Evolutionary conservation across 1,140 invertebrate species (phyloP), one percentile per base, ranked within the genome.

Genomic region (Drosophila nigromelanica): DNA sequence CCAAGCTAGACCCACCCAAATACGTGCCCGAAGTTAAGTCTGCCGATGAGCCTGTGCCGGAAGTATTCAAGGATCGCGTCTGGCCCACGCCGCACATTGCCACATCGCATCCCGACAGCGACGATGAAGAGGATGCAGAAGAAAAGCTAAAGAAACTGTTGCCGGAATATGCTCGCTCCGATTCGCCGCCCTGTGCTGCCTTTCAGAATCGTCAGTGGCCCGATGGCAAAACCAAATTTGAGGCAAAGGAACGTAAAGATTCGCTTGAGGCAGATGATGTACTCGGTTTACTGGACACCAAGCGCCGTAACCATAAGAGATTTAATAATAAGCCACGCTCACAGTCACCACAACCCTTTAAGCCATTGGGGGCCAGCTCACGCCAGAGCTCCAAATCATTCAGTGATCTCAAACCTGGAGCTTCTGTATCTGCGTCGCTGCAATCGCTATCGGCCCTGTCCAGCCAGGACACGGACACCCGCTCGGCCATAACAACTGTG

Each of bases 151-250:
- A 58, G 43, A 39, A 45, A 18, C 52, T 59, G 37, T 74, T 87
- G 18, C 89, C 87, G 0, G 87, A 90, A 33, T 90, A 90, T 37
- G 79, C 82, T 5, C 76, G 80, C 6, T 78, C 86, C 3, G 77
- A 85, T 4, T 89, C 74, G 0, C 82, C 90, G 0, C 77, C 79
- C 0, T 67, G 78, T 39, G 75, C 75, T 15, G 75, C 86, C 1
- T 89, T 91, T 15, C 73, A 72, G 10, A 91, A 91, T 52, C 85
- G 90, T 7, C 69, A 90, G 45, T 91, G 90, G 90, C 90, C 90
- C 5, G 89, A 91, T 66, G 89, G 89, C 3, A 85, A 85, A 40
- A 91, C 90, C 0, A 54, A 75, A 3, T 91, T 91, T 5, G 76
- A 78, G 2, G 47, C 67, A 35, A 27, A 24, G 1, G 33, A 60